Percentiles rank a stretch among this genome's conserved stretches.
These are phyloP conservation scores for Erebia aethiops DNA, from an alignment of 2,888 invertebrate species.

Conservation along the genomic window DNA sequence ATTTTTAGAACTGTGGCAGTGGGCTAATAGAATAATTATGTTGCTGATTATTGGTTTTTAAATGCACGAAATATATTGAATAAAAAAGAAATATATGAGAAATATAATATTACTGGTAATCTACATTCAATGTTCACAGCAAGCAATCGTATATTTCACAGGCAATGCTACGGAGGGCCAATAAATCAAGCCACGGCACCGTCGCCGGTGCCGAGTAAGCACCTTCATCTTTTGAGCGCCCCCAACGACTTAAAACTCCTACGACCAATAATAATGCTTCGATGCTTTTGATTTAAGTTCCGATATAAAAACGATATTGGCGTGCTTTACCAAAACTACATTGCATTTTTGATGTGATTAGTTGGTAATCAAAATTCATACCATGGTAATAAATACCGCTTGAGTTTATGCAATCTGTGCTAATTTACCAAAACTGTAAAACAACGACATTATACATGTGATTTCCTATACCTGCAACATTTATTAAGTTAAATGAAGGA, in stretches of 20 bases:
- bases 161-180: constrained; percentile 48
- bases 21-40: too few species aligned
- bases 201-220: constrained; percentile 51
- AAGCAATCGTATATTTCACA: constrained; percentile 48
- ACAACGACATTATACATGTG: background rate
- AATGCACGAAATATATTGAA: background rate
- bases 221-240: constrained; percentile 55
- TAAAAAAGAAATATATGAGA: background rate
- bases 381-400: background rate
- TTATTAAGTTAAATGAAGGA: background rate
- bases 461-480: background rate
- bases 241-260: constrained; percentile 47
- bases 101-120: constrained; percentile 28
- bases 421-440: background rate
- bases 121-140: constrained; percentile 50
- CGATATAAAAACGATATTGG: constrained; percentile 9
- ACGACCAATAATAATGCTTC: constrained; percentile 24
- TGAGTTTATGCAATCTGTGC: background rate
- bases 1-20: too few species aligned
- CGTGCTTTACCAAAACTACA: background rate
- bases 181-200: constrained; percentile 53
- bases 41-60: background rate
- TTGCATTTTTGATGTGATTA: background rate
- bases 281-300: constrained; percentile 24
- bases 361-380: too few species aligned